Conservation (phyloP, 2,113 vertebrate species). For the Ageneiosus marmoratus region DNA sequence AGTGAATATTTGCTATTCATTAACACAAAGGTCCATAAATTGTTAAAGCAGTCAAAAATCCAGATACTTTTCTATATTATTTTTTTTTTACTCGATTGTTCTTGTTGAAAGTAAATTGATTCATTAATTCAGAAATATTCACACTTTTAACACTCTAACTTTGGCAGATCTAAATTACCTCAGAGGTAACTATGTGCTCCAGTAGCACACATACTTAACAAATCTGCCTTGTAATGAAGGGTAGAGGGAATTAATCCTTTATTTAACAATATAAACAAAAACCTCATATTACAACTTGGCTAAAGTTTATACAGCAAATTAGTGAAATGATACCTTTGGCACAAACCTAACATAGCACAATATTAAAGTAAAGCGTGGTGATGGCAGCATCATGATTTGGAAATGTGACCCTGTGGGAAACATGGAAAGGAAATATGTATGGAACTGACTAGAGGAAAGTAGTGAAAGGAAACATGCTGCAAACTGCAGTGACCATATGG, state of each 20-base stretch:
- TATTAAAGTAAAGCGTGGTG: background rate
- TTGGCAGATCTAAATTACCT: constrained; percentile 14
- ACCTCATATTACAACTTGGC: background rate
- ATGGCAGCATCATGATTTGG: background rate
- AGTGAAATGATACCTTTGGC: background rate
- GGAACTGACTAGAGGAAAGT: background rate
- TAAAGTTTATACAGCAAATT: background rate
- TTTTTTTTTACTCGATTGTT: background rate
- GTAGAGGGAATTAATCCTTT: background rate
- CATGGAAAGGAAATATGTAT: background rate
- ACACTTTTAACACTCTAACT: background rate
- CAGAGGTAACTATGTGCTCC: background rate
- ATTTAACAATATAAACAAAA: constrained; percentile 3
- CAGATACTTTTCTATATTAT: background rate
- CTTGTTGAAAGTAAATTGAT: background rate
- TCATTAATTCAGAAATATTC: background rate
- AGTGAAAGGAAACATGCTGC: background rate
- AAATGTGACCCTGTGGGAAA: background rate
- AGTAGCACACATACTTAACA: background rate
- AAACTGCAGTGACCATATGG: background rate
- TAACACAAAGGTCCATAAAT: background rate
- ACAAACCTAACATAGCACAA: background rate
- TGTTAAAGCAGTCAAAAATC: background rate
- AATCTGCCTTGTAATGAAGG: constrained; percentile 1
- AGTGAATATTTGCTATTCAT: background rate